Conservation (phyloP, 2,888 invertebrate species). For the Drosophila borborema region DNA sequence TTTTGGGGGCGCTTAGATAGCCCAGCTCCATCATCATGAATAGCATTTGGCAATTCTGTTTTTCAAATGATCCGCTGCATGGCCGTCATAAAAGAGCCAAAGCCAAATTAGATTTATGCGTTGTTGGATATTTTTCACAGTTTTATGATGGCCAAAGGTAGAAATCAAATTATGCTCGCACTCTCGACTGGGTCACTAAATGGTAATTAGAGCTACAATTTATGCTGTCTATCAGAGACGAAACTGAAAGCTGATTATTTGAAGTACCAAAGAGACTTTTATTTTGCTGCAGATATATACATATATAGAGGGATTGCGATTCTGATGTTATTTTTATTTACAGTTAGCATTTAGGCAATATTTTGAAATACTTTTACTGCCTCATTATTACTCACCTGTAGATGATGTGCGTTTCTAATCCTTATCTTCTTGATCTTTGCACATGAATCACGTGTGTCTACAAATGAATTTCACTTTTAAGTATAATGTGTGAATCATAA, state of each 20-base stretch:
- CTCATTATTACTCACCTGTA: constrained; percentile 17
- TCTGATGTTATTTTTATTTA: neutral
- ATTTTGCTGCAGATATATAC: neutral
- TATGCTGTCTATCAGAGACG: neutral
- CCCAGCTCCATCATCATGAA: constrained; percentile 56
- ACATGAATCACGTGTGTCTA: constrained; percentile 8
- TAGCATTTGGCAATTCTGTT: constrained; percentile 49
- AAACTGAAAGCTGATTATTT: constrained; percentile 12
- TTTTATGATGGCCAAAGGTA: constrained; percentile 41
- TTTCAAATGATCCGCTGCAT: constrained; percentile 54
- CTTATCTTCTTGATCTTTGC: constrained; percentile 33
- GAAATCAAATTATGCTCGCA: constrained; percentile 49
- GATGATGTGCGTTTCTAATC: constrained; percentile 14
- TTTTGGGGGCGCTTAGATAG: constrained; percentile 57
- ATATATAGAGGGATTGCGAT: neutral
- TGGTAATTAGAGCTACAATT: constrained; percentile 27
- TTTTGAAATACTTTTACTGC: neutral
- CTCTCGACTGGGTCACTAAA: constrained; percentile 15
- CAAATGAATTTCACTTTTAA: neutral
- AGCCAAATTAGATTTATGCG: constrained; percentile 75
- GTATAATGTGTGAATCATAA: constrained; percentile 16
- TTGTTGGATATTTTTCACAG: constrained; percentile 50
- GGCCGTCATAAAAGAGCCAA: constrained; percentile 60
- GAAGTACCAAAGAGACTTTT: constrained; percentile 5
- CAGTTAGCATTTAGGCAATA: neutral